These are phyloP conservation scores for Biston betularia DNA, from an alignment of 2,888 invertebrate species.

Conservation along the genomic window DNA sequence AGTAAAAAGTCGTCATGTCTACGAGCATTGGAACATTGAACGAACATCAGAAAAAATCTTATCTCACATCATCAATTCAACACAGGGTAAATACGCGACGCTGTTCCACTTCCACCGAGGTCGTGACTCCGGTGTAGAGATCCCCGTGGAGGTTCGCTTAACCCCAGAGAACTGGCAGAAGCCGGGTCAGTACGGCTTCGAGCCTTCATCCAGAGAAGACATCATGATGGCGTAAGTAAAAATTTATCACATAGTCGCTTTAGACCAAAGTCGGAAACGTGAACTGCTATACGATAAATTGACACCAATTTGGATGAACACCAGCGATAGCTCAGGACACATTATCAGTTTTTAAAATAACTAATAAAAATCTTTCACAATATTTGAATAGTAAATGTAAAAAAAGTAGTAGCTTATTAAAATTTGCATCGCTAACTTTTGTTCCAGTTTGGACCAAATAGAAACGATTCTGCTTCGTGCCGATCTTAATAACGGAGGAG, in stretches of 20 bases:
- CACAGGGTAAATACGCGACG: conserved; percentile 73
- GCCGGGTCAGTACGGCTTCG: conserved; percentile 77
- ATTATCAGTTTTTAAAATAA: too few species aligned
- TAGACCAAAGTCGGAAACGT: too few species aligned
- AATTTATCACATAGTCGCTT: too few species aligned
- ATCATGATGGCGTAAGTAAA: conserved; percentile 93
- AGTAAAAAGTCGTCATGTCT: too few species aligned
- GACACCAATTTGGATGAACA: too few species aligned
- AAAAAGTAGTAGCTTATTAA: neutral
- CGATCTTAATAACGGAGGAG: conserved; percentile 89
- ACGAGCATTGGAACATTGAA: too few species aligned
- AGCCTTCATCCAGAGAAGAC: conserved; percentile 93
- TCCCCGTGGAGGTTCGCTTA: conserved; percentile 75
- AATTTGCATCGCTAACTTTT: neutral
- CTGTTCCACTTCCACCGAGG: conserved; percentile 63
- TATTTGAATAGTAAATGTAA: neutral
- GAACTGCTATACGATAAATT: too few species aligned
- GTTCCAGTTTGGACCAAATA: conserved; percentile 90
- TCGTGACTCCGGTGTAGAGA: conserved; percentile 47
- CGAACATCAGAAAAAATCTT: neutral
- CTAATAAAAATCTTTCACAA: too few species aligned
- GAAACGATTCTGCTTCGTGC: conserved; percentile 93
- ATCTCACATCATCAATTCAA: too few species aligned
- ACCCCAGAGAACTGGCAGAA: conserved; percentile 92
- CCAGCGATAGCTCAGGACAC: too few species aligned